Evolutionary conservation across 1,140 invertebrate species (phyloP), one percentile per base, ranked within the genome.

Genomic region (Drosophila repleta): DNA sequence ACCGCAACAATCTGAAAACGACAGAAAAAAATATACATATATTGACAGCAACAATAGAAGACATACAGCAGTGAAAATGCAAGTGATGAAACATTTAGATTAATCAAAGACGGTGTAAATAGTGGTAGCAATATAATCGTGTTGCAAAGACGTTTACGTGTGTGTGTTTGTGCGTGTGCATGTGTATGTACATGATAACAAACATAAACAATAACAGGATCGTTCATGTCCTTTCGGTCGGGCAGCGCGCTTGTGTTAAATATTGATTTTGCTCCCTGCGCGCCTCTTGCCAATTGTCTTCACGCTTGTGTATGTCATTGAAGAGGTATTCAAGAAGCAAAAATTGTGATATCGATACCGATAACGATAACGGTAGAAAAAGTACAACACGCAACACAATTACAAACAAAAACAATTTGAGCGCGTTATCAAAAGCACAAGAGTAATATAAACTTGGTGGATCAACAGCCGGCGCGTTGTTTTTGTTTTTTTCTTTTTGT

Each of bases 341-440:
- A 60, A 66, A 29, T 71, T 71, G 37, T 45, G 32, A 53, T 72
- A 67, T 67, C 69, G 69, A 70, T 69, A 69, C 35, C 66, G 58
- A 71, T 71, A 70, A 35, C 66, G 66, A 71, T 71, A 66, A 39
- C 63, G 63, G 66, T 58, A 51, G 15, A 6, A 24, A 32, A 46
- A 60, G 13, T 46, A 56, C 39, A 61, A 48, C 35, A 39, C 49
- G 20, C 55, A 56, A 65, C 45, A 70, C 52, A 57, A 57, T 58
- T 56, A 49, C 51, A 70, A 70, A 49, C 35, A 70, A 29, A 67
- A 63, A 70, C 52, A 71, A 52, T 71, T 71, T 66, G 35, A 71
- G 68, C 62, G 68, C 62, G 68, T 70, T 70, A 70, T 70, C 67
- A 70, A 70, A 69, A 64, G 61, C 49, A 70, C 67, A 63, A 32